Percentiles rank a stretch among this genome's conserved stretches.
phyloP scores from a whole-genome alignment of 1,140 invertebrate genomes.

The Ladona fulva region DNA sequence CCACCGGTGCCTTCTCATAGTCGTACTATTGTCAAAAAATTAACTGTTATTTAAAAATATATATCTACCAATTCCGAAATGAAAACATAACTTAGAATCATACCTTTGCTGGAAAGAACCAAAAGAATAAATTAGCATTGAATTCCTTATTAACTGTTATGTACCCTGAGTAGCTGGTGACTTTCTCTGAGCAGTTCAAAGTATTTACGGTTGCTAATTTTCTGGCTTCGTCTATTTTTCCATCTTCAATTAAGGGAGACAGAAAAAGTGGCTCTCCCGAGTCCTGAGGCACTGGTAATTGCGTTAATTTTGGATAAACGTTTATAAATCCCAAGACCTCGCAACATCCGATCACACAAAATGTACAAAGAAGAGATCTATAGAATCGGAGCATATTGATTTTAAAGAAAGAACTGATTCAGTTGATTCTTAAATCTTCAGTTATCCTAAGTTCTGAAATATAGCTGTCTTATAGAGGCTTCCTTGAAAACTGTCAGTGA shows the following conservation, averaged over 20 bases:
- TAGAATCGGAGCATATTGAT: too few relatives aligned
- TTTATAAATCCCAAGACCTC: background rate
- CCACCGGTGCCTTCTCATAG: conserved; percentile 49
- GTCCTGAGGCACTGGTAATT: conserved; percentile 24
- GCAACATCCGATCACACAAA: background rate
- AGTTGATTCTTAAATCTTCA: too few relatives aligned
- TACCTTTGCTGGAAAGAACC: conserved; percentile 70
- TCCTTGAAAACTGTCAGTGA: too few relatives aligned
- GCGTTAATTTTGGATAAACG: background rate
- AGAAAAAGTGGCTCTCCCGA: conserved; percentile 42
- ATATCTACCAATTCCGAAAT: too few relatives aligned
- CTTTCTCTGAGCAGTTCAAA: conserved; percentile 19
- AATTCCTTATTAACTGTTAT: conserved; percentile 64
- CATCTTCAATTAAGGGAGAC: conserved; percentile 41
- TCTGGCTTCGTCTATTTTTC: conserved; percentile 38
- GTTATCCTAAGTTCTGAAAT: too few relatives aligned
- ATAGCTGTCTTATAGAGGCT: too few relatives aligned
- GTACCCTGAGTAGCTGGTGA: conserved; percentile 54
- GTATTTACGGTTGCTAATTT: conserved; percentile 26
- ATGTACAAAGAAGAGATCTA: too few relatives aligned
- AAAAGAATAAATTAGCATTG: conserved; percentile 80
- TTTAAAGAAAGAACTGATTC: too few relatives aligned
- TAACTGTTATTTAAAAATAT: background rate
- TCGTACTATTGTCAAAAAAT: conserved; percentile 21
- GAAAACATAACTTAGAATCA: background rate